These are phyloP conservation scores for Pseudopipra pipra DNA, from an alignment of 2,113 vertebrate genomes.

Conservation along the genomic window DNA sequence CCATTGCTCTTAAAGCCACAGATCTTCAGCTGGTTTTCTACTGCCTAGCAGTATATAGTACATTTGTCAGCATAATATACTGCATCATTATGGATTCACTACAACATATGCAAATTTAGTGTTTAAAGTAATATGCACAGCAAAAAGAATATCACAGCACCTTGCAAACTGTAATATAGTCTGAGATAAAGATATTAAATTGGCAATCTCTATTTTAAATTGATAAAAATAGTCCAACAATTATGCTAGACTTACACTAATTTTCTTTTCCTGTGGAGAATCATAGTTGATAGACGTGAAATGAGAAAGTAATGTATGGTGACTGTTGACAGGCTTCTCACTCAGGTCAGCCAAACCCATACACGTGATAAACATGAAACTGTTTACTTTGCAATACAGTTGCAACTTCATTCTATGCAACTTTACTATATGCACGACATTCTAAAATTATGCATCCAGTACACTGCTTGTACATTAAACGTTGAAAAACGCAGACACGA, in stretches of 20 bases:
- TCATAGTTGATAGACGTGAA: not conserved
- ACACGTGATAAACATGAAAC: not conserved
- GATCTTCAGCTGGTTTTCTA: slow-evolving; percentile 74
- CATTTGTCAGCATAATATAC: slow-evolving; percentile 40
- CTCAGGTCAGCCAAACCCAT: not conserved
- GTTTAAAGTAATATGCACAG: slow-evolving; percentile 6
- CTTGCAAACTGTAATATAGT: not conserved
- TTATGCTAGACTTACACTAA: not conserved
- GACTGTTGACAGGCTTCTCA: not conserved
- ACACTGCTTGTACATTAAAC: not conserved
- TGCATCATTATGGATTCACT: not conserved
- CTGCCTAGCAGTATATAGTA: slow-evolving; percentile 69
- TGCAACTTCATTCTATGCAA: not conserved
- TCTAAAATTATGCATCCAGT: not conserved
- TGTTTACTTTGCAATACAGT: not conserved
- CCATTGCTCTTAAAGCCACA: slow-evolving; percentile 68
- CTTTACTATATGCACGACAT: not conserved
- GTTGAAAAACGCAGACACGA: not conserved
- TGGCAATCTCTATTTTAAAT: not conserved
- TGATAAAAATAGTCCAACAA: slow-evolving; percentile 23
- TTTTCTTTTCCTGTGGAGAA: slow-evolving; percentile 16
- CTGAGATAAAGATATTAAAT: slow-evolving; percentile 7
- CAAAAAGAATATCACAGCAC: slow-evolving; percentile 33
- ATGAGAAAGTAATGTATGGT: not conserved
- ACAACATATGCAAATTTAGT: not conserved